Percentiles rank a stretch among this genome's conserved stretches.
These are phyloP conservation scores for Rhagonycha lutea DNA, from an alignment of 2,888 invertebrate genomes.

Conservation along the genomic window DNA sequence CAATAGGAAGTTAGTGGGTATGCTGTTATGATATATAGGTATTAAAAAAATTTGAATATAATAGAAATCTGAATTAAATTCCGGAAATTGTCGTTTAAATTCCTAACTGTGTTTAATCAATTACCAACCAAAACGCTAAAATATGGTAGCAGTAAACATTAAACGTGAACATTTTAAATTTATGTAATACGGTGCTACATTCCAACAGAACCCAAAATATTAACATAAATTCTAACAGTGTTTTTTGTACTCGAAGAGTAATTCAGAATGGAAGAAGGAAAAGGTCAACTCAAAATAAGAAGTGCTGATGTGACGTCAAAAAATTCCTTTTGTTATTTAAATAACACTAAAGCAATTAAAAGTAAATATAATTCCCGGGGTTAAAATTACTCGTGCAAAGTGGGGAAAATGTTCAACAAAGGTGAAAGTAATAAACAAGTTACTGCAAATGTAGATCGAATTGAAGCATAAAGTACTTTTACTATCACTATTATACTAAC, in stretches of 20 bases:
- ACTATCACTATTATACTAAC: neutral
- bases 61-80: neutral
- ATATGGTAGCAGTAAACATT: neutral
- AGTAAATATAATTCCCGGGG: neutral
- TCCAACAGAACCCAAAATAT: neutral
- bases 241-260: neutral
- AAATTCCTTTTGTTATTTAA: neutral
- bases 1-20: too few relatives aligned
- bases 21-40: neutral
- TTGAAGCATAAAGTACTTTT: neutral
- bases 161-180: neutral
- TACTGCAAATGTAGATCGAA: neutral
- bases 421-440: neutral
- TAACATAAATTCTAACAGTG: neutral
- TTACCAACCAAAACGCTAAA: neutral
- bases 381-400: neutral
- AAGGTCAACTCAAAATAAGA: neutral
- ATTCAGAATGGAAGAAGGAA: neutral
- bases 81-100: neutral
- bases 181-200: neutral
- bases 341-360: neutral
- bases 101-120: neutral
- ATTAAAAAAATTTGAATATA: neutral
- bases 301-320: neutral
- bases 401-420: neutral